Base-by-base conservation (phyloP, 1,140 invertebrate species). In the Andrena cerasifolii region DNA sequence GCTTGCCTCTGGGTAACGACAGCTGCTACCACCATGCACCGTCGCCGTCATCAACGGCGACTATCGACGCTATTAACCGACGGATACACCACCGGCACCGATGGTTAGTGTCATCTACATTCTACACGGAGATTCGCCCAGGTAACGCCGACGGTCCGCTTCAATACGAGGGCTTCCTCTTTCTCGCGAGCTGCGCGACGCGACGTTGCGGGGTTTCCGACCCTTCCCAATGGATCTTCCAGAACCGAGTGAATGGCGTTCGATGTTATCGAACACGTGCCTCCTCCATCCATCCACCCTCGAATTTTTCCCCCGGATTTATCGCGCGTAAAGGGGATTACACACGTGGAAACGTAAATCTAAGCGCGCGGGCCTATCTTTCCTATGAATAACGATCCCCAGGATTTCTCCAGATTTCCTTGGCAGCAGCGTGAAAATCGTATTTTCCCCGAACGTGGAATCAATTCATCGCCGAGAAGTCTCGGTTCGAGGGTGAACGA, bases 1-100 rank as follows among this genome's bases (percentile, higher is more conserved):
- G 88, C 86, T 89, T 78, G 85, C 84, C 83, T 86, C 86, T 90
- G 90, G 89, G 89, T 89, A 91, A 90, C 89, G 89, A 91, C 90
- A 91, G 90, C 89, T 91, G 90, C 89, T 89, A 83, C 82, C 77
- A 76, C 78, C 79, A 76, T 84, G 77, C 82, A 79, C 83, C 79
- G 80, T 84, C 79, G 82, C 72, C 83, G 86, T 81, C 82, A 80
- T 80, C 85, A 81, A 88, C 82, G 77, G 80, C 78, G 68, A 68
- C 82, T 80, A 83, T 83, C 82, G 82, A 79, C 82, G 76, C 80
- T 80, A 83, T 83, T 77, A 83, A 83, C 82, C 81, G 73, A 68
- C 73, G 73, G 73, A 75, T 75, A 68, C 53, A 75, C 73, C 72
- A 7, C 73, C 73, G 28, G 65, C 73, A 75, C 63, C 73, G 73